These are phyloP conservation scores for Tachina grossa DNA, from an alignment of 2,888 invertebrate genomes.

Conservation along the genomic window DNA sequence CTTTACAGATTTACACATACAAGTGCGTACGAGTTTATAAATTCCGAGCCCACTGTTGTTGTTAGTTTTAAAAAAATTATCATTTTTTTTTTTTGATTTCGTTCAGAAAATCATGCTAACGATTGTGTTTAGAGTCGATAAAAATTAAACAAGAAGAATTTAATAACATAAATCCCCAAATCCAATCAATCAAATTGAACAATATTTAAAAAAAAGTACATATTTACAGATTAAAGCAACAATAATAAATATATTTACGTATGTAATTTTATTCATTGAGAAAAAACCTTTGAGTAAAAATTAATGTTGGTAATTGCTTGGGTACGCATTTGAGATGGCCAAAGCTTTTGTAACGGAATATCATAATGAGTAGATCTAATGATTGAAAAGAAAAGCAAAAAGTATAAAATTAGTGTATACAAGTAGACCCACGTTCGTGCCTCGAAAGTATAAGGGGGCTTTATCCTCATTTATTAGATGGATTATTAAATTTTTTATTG, in stretches of 20 bases:
- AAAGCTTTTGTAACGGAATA: no score
- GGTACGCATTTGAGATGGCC: no score
- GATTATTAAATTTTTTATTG: no score
- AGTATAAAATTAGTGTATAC: no score
- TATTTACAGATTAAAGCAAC: slow-evolving; percentile 32
- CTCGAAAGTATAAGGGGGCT: no score
- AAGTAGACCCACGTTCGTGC: no score
- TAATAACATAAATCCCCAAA: slow-evolving; percentile 81
- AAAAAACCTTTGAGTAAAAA: slow-evolving; percentile 20
- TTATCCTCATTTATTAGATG: no score
- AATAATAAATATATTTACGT: slow-evolving; percentile 6
- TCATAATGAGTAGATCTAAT: no score
- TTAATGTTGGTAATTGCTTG: neutral
- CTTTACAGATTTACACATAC: no score
- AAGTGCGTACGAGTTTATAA: no score
- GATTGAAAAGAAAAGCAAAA: no score
- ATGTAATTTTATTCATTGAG: slow-evolving; percentile 51
- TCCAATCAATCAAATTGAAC: slow-evolving; percentile 81
- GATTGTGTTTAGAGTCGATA: slow-evolving; percentile 26
- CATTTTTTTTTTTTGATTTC: slow-evolving; percentile 1
- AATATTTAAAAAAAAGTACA: slow-evolving; percentile 73
- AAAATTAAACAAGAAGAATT: slow-evolving; percentile 74
- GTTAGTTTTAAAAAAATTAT: slow-evolving; percentile 9
- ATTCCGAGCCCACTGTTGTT: neutral
- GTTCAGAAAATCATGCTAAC: slow-evolving; percentile 23